Evolutionary conservation across 2,113 vertebrate species (phyloP).

Genomic region (Craseonycteris thonglongyai): DNA sequence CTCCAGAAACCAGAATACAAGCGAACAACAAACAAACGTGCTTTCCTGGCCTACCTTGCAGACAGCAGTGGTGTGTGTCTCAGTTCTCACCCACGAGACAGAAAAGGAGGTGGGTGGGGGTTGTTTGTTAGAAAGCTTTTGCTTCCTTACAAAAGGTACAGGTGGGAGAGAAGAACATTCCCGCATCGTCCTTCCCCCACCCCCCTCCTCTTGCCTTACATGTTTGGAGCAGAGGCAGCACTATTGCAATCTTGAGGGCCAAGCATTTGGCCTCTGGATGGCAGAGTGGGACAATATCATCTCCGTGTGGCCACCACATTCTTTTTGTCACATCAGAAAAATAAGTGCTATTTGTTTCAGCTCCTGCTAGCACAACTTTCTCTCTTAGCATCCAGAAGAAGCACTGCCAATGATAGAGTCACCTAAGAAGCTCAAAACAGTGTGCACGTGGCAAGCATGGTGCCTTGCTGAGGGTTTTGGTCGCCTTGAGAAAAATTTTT

Average conservation of each 20-base stretch:
- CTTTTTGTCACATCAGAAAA: background rate
- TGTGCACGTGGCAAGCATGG: background rate
- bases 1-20: background rate
- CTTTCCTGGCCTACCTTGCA: background rate
- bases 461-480: background rate
- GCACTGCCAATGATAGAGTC: too few species aligned
- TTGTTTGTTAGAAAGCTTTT: background rate
- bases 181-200: fast-evolving
- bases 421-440: too few species aligned
- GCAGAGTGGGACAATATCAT: fast-evolving
- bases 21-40: background rate
- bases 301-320: too few species aligned
- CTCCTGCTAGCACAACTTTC: background rate
- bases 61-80: background rate
- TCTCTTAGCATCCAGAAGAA: background rate
- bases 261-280: background rate
- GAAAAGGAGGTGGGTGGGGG: background rate
- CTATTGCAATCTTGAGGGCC: background rate
- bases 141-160: background rate
- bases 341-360: background rate
- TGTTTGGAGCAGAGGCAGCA: background rate
- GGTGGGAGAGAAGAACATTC: background rate
- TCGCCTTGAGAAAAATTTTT: background rate
- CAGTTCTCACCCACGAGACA: background rate
- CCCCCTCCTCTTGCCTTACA: background rate